Base-by-base conservation (phyloP, 2,797 vertebrate genomes). In the Gymnoscopelus braueri region DNA sequence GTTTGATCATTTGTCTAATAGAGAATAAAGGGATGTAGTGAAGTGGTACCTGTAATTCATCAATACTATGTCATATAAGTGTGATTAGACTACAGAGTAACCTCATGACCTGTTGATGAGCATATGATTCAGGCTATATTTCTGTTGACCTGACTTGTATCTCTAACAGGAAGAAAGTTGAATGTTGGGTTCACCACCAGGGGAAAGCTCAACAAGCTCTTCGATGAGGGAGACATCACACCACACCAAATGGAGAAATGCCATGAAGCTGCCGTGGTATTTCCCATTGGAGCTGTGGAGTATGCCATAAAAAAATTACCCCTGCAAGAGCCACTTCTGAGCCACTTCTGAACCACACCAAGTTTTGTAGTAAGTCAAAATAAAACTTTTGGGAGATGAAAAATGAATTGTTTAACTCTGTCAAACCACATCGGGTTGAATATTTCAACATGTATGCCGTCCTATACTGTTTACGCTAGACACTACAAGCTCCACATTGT, bases 151-250 rank as follows among this genome's bases (percentile, higher is more conserved):
- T 53, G 54, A 10, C 66, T 14, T 65, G n/a, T n/a, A n/a, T n/a
- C n/a, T n/a, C n/a, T 64, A 24, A 47, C 47, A 71, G 69, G 69
- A 71, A 51, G 14, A 71, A 71, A 71, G 55, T 15, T 71, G 54
- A 65, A 71, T 23, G 50, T 65, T 65, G 56, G 69, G 11, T 72
- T 65, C 48, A 72, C 29, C 29, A 72, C 63, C 56, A 72, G 54
- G 24, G 48, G 49, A 8, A 72, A 60, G 10, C 63, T 65, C n/a
- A 72, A 65, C 63, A 61, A 49, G n/a, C 15, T 69, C 14, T 57
- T 69, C 3, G 26, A 61, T 35, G 58, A 19, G 6, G 67, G 67
- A 54, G 58, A 61, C 50, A 54, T 61, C 50, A 60, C 69, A 26
- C 47, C 69, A 56, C 35, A 61, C 39, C 51, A 73, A 35, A 19